Evolutionary conservation across 2,113 vertebrate species (phyloP), one percentile per base, ranked within the genome.

Genomic region (Chlorodrepanis virens): DNA sequence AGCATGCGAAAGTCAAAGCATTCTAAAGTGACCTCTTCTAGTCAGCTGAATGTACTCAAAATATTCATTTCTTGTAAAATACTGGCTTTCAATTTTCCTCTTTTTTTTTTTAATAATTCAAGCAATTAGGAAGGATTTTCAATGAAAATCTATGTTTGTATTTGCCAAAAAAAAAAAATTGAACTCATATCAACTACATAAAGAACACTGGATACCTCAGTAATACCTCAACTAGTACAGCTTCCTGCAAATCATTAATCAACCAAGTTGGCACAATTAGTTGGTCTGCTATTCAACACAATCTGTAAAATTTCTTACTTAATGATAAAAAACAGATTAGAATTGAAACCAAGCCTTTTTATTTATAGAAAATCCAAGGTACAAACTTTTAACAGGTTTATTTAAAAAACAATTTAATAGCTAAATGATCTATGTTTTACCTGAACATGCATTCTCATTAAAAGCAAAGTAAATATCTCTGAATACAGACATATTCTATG

Each of bases 371-470:
- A 96, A 87, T 42, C 63, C 17, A 79, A 89, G 49, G 24, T 76
- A 91, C 47, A 95, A 97, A 98, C 89, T 97, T 97, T 89, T 94
- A 97, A 96, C 72, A 92, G 72, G 79, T 92, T 97, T 96, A 87
- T 94, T 96, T 95, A 93, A 89, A 87, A 94, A 97, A 87, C 89
- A 96, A 90, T 96, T 97, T 95, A 97, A 96, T 97, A 96, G 88
- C 80, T 96, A 97, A 97, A 92, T 96, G 88, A 97, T 96, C 94
- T 96, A 88, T 96, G 94, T 95, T 97, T 98, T 98, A 97, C 93
- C 94, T 97, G 97, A 97, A 97, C 93, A 96, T 93, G 93, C 75
- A 95, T 95, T 97, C 97, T 98, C 97, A 98, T 97, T 98, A 98
- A 97, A 95, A 96, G 70, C 86, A 88, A 95, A 96, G 97, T 89